These are phyloP conservation scores for Dipodomys merriami DNA, from an alignment of 2,113 vertebrate genomes.

Conservation along the genomic window DNA sequence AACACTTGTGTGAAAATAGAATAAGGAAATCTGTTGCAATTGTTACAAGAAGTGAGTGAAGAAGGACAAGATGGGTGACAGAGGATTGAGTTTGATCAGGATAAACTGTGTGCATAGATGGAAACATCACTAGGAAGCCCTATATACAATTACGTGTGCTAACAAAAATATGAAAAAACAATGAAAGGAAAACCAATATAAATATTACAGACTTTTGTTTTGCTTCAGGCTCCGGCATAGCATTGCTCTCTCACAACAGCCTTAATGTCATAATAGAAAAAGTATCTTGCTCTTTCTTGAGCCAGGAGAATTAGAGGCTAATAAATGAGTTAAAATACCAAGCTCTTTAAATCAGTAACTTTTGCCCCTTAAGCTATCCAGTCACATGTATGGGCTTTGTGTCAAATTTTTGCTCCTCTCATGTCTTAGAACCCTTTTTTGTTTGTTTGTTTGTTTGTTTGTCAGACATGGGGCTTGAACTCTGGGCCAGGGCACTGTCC, in stretches of 20 bases:
- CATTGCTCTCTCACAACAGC: not conserved
- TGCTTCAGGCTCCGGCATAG: not conserved
- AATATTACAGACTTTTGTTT: not conserved
- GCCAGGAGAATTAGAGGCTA: not conserved
- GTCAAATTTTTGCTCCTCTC: not conserved
- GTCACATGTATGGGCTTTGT: not conserved
- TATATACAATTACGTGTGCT: too few relatives aligned
- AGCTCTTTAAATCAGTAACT: not conserved
- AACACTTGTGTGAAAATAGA: too few relatives aligned
- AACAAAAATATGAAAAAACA: too few relatives aligned
- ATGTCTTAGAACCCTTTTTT: not conserved
- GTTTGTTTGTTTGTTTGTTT: too few relatives aligned
- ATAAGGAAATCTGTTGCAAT: too few relatives aligned
- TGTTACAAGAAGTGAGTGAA: too few relatives aligned
- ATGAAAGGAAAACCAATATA: not conserved
- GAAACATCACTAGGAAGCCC: too few relatives aligned
- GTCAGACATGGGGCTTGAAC: too few relatives aligned
- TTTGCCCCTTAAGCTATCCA: not conserved
- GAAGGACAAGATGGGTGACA: too few relatives aligned
- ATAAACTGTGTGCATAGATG: too few relatives aligned
- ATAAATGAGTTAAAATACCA: not conserved
- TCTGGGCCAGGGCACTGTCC: too few relatives aligned
- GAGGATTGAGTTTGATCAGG: too few relatives aligned
- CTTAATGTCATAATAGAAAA: not conserved
- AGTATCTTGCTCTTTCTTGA: not conserved